Evolutionary conservation across 2,113 vertebrate genomes (phyloP), one percentile per base, ranked within the genome.

Genomic region (Dipodomys spectabilis): DNA sequence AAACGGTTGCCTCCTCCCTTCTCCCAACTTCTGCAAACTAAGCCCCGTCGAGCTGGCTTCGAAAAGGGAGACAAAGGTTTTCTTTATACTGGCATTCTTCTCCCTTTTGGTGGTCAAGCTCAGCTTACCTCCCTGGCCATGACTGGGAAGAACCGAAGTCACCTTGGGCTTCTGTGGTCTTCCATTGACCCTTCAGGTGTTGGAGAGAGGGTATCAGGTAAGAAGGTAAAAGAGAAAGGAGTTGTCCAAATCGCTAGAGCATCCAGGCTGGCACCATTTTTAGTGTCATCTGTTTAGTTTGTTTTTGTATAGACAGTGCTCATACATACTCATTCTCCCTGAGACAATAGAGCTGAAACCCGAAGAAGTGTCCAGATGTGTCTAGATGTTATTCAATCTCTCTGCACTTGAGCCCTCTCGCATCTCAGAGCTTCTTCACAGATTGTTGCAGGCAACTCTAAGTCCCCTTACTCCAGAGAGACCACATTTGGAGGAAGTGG

Each of bases 81-180:
- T 19, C 15, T 65, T 73, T 75, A 30, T 0, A 9, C 0, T 64
- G 3, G 19, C 6, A 7, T 35, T n/a, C 1, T 12, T 60, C 20
- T 88, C 6, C 15, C 2, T 44, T 1, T 44, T 83, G 7, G 49
- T 32, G 19, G 12, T 62, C 65, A 74, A 73, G 12, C 1, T 90
- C 39, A 39, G 39, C 39, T 60, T 72, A 19, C 57, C 27, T 10
- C 2, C 32, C n/a, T 85, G 22, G 57, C 15, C 71, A 15, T 39
- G 53, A 68, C 25, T n/a, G 65, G 71, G 60, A 94, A 82, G 69
- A 57, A 57, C 0, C 44, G 3, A 78, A 64, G 74, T 6, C 23
- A 18, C 8, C 32, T 57, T 71, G 64, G 1, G 25, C 1, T 88
- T 68, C 25, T 5, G 23, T 5, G 22, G 65, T 75, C 64, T 39